Base-by-base conservation (phyloP, 1,140 invertebrate species). In the Drosophila kikkawai region DNA sequence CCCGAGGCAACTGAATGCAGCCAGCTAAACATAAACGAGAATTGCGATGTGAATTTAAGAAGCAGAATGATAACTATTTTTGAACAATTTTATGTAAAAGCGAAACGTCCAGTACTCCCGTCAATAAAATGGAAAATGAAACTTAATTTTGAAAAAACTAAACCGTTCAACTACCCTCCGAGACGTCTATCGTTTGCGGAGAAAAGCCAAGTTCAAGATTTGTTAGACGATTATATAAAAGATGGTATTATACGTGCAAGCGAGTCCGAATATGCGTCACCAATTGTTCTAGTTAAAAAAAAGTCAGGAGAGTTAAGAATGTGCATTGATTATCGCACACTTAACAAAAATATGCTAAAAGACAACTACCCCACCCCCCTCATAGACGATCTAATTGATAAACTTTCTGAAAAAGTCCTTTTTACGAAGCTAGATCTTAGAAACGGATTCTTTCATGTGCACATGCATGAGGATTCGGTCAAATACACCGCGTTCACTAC, bases 351-450 rank as follows among this genome's bases (percentile, higher is more conserved):
- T 8, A 56, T 47, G 34, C 19, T 37, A 3, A 57, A 71, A 48
- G 51, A 65, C n/a, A 64, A 64, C 5, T 64, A 63, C 42, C 34
- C 58, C 8, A 44, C 60, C 56, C 59, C 19, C n/a, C 37, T 12
- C 8, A 55, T 61, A 44, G 51, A 56, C 26, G 51, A 70, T 4
- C 34, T 57, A 1, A 47, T 64, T 7, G 59, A 64, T 15, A 39
- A 56, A 37, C 51, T 71, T 19, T 44, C n/a, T 15, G 19, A 56
- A 64, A 64, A 45, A 69, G 11, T 29, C 8, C 13, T 44, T 15
- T 64, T 57, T 29, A 45, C 59, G 11, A 71, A 57, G 9, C 36
- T 64, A 8, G 59, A 50, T 56, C 34, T 70, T 6, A 63, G 56
- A 55, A 60, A 68, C 15, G 22, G 26, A 3, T 51, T 45, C n/a